phyloP scores from a whole-genome alignment of 2,113 vertebrate species.

The Tonatia bakeri region DNA sequence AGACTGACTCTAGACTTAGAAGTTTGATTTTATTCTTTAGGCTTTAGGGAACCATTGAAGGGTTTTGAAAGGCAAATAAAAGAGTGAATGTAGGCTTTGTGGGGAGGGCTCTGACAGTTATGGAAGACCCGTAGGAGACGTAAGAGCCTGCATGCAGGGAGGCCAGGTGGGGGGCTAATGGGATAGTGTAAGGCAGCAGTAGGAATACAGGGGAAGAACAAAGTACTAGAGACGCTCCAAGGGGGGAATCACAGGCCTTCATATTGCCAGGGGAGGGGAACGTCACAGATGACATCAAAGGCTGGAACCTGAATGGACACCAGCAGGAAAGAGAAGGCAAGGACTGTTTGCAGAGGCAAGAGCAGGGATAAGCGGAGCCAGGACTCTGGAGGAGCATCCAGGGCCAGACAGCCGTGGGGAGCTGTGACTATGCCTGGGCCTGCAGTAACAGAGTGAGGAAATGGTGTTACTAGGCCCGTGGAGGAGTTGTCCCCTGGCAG shows the following conservation, averaged over 20 bases:
- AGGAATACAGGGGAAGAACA: background rate
- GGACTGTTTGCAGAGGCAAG: background rate
- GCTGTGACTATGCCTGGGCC: background rate
- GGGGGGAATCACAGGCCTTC: background rate
- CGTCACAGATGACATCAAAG: background rate
- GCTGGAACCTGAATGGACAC: background rate
- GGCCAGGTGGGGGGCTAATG: background rate
- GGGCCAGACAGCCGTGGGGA: background rate
- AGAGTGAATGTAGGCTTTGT: background rate
- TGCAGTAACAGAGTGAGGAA: background rate
- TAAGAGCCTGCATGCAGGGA: background rate
- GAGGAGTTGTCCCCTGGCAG: background rate
- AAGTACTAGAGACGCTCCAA: background rate
- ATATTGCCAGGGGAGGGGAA: background rate
- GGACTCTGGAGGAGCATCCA: background rate
- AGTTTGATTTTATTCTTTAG: background rate
- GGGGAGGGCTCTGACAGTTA: background rate
- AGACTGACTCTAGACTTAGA: background rate
- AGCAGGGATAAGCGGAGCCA: background rate
- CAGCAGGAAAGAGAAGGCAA: background rate
- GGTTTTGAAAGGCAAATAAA: background rate
- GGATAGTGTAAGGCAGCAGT: background rate
- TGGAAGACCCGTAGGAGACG: background rate
- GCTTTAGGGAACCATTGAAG: constrained; percentile 4
- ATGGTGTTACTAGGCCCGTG: background rate